Percentiles rank a stretch among this genome's conserved stretches.
These are phyloP conservation scores for Catalaphyllia jardinei DNA, from an alignment of 64 coral and sea anemone genomes.

Conservation along the genomic window DNA sequence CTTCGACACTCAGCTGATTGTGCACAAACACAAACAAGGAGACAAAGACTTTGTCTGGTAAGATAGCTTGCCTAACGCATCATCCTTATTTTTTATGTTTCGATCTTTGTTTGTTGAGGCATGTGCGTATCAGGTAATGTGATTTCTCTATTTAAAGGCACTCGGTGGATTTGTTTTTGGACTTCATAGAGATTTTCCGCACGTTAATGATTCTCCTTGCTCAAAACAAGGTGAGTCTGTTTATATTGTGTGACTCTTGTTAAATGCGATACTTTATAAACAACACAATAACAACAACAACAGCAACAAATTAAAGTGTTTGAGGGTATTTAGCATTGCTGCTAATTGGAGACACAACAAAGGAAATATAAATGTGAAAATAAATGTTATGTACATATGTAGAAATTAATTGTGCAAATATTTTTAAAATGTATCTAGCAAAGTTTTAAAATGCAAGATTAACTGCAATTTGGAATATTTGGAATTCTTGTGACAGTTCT, in stretches of 20 bases:
- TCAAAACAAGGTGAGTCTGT: conserved; percentile 79
- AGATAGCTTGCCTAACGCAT: background rate
- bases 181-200: conserved; percentile 96
- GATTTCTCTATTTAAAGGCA: conserved; percentile 62
- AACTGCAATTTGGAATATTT: no score
- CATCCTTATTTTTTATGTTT: background rate
- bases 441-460: background rate
- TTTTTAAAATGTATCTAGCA: no score
- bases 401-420: no score
- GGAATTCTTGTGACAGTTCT: no score
- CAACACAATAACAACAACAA: no score
- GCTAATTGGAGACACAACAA: no score
- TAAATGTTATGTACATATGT: no score
- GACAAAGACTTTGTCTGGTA: conserved; percentile 99
- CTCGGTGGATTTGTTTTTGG: conserved; percentile 95
- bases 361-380: no score
- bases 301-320: no score
- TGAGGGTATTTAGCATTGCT: no score
- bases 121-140: background rate
- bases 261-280: no score
- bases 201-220: conserved; percentile 97
- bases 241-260: background rate
- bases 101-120: background rate
- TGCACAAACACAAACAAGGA: conserved; percentile 78
- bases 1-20: conserved; percentile 98